These are phyloP conservation scores for Campylomormyrus numenius DNA, from an alignment of 2,113 vertebrate species.

Conservation along the genomic window DNA sequence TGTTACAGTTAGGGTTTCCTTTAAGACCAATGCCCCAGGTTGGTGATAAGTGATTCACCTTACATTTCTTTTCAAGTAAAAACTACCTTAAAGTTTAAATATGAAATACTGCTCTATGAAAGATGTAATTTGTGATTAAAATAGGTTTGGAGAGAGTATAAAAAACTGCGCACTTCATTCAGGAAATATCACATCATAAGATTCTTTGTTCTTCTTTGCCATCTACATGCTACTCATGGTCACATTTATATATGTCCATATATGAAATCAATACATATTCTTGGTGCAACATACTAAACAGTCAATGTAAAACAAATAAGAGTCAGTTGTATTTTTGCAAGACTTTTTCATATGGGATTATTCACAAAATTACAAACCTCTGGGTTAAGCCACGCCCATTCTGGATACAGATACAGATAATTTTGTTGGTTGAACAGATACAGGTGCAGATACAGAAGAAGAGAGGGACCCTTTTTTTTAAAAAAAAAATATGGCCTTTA, in stretches of 20 bases:
- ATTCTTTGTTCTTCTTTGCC: conserved; percentile 44
- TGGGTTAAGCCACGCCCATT: neutral
- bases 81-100: neutral
- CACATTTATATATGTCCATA: neutral
- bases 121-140: conserved; percentile 42
- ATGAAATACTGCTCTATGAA: conserved; percentile 63
- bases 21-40: neutral
- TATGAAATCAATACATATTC: neutral
- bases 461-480: conserved; percentile 34
- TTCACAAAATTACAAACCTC: no score
- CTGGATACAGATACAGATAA: neutral
- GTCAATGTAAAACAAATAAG: conserved; percentile 8
- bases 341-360: neutral
- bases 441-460: neutral
- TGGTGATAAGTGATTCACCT: neutral
- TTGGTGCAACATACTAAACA: conserved; percentile 54
- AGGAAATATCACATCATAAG: conserved; percentile 57
- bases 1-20: neutral
- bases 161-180: conserved; percentile 62
- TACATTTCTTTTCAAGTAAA: neutral
- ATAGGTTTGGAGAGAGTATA: conserved; percentile 67
- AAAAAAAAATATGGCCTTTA: neutral
- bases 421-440: neutral
- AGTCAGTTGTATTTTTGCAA: neutral
- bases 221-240: neutral